These are phyloP conservation scores for Drosophila trapezifrons DNA, from an alignment of 1,140 invertebrate species.

Conservation along the genomic window DNA sequence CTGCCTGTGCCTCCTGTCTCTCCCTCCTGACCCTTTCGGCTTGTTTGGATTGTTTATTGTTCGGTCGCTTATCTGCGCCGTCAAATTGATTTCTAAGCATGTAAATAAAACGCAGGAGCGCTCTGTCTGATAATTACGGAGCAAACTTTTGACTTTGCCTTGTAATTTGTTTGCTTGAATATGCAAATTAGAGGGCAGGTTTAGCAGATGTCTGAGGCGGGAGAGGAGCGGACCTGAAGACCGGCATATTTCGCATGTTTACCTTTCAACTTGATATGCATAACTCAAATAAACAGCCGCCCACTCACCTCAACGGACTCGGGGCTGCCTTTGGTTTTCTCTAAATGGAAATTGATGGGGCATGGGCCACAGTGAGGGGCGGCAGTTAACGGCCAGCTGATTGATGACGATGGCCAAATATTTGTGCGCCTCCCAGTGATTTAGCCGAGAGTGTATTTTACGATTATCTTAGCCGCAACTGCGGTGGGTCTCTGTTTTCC, in stretches of 20 bases:
- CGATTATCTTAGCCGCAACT: constrained; percentile 1
- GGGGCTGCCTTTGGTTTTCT: constrained; percentile 29
- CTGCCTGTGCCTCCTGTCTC: no score
- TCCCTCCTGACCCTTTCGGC: background rate
- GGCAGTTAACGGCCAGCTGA: constrained; percentile 27
- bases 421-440: constrained; percentile 25
- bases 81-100: constrained; percentile 70
- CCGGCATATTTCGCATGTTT: constrained; percentile 66
- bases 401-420: constrained; percentile 41
- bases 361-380: constrained; percentile 6
- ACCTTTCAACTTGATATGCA: constrained; percentile 72
- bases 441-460: background rate
- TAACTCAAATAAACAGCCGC: constrained; percentile 69
- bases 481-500: background rate
- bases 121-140: constrained; percentile 37
- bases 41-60: constrained; percentile 58
- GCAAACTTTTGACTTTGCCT: constrained; percentile 17
- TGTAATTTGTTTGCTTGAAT: constrained; percentile 31
- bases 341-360: constrained; percentile 44
- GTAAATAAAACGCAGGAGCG: constrained; percentile 39
- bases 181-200: constrained; percentile 54
- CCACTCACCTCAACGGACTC: constrained; percentile 1
- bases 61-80: constrained; percentile 56
- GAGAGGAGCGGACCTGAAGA: background rate
- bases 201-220: constrained; percentile 7